phyloP scores from a whole-genome alignment of 2,888 invertebrate genomes.

The Brassicogethes aeneus region DNA sequence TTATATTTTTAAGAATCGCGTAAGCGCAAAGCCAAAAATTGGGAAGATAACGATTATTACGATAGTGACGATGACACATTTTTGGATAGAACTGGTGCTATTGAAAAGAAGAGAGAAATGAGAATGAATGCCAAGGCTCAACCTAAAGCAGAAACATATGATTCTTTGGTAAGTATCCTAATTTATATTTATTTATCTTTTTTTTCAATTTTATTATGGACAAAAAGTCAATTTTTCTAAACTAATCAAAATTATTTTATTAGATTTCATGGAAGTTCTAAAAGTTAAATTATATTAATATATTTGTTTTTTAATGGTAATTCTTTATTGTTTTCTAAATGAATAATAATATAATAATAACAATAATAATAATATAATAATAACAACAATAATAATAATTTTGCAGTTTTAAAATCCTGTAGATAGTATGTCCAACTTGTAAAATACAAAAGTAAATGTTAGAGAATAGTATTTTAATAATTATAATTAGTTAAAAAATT shows the following conservation, averaged over 20 bases:
- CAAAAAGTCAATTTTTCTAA: not conserved
- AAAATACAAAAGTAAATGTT: no score
- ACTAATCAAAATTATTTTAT: slow-evolving; percentile 1
- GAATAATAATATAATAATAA: no score
- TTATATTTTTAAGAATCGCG: slow-evolving; percentile 54
- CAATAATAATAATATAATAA: no score
- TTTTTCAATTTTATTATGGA: no score
- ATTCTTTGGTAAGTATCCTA: slow-evolving; percentile 49
- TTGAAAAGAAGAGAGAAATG: slow-evolving; percentile 76
- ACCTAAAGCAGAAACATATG: slow-evolving; percentile 54
- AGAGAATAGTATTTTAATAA: no score
- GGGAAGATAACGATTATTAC: slow-evolving; percentile 85
- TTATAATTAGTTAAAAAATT: no score
- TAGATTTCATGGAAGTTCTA: not conserved
- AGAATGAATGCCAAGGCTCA: slow-evolving; percentile 62
- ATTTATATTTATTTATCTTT: not conserved
- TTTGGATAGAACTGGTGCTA: slow-evolving; percentile 87
- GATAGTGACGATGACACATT: slow-evolving; percentile 94
- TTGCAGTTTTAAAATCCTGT: no score
- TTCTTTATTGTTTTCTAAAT: no score
- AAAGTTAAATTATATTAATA: no score
- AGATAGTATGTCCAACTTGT: no score
- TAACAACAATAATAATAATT: no score
- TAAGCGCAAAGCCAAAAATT: slow-evolving; percentile 68
- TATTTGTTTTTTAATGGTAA: no score